Base-by-base conservation (phyloP, 1,140 invertebrate genomes). In the Kradibia gibbosae region DNA sequence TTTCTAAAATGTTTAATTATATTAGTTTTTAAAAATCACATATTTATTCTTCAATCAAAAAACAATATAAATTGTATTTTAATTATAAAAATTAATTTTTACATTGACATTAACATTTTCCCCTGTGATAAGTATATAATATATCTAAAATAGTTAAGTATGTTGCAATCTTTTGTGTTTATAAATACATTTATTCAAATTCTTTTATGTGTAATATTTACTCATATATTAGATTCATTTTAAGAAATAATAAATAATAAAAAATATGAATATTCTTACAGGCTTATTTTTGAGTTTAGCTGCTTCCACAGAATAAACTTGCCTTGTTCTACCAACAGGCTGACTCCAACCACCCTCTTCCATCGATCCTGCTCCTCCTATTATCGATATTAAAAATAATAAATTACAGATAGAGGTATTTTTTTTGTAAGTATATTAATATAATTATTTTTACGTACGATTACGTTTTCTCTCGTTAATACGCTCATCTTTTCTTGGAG, bases 401-500 rank as follows among this genome's bases (percentile, higher is more conserved):
- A 62, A 62, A 45, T 45, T 71, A 71, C 25, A 71, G 17, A 71
- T 45, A n/a, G 15, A 39, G 7, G 39, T 39, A 67, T 67, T 39
- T 67, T 67, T 39, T 67, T 22, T 70, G 28, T 72, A 50, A 31
- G 31, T n/a, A 72, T 48, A 50, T n/a, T 48, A 48, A 48, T 71
- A 73, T 10, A 53, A 31, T 25, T 25, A 48, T 34, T 71, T 80
- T 83, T 83, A 88, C 89, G 89, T 84, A 91, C 90, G 88, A 87
- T 89, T 91, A 80, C 88, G 87, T 86, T 90, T 91, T 78, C 89
- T 87, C 70, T 90, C 89, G 39, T 42, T 84, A 42, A 86, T 85
- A 20, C 93, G 87, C 81, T 93, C 93, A 83, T 93, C 93, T 85
- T 92, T 93, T 60, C 92, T 86, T 8, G 92, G 89, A 3, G 91